Evolutionary conservation across 1,140 invertebrate species (phyloP).

Genomic region (Acromyrmex echinatior): DNA sequence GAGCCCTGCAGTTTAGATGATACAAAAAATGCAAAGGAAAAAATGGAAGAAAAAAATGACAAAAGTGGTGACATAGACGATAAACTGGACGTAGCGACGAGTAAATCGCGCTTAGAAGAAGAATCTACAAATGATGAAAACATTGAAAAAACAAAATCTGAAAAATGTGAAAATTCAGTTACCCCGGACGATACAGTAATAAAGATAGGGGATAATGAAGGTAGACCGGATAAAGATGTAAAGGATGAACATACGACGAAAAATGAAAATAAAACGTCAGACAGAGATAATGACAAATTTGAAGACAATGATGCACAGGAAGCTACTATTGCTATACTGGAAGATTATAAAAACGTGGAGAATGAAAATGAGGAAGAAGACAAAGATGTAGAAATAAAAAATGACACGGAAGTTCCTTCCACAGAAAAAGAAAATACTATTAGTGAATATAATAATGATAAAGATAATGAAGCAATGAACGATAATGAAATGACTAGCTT

Average conservation of each 20-base stretch:
- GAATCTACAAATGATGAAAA: constrained; percentile 6
- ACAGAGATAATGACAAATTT: not conserved
- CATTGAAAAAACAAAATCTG: constrained; percentile 4
- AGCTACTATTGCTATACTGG: too few species aligned
- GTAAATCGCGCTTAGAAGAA: not conserved
- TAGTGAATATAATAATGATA: not conserved
- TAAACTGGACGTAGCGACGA: not conserved
- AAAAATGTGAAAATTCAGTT: not conserved
- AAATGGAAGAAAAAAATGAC: not conserved
- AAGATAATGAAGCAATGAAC: not conserved
- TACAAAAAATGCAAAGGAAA: not conserved
- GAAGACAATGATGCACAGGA: constrained; percentile 5
- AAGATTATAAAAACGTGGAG: constrained; percentile 4
- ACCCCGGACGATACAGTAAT: not conserved
- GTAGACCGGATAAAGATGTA: not conserved
- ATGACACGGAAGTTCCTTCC: not conserved
- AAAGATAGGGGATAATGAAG: not conserved
- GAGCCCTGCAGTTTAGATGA: not conserved
- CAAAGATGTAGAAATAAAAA: not conserved
- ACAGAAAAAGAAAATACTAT: constrained; percentile 10
- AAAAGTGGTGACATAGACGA: not conserved
- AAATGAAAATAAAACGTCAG: not conserved
- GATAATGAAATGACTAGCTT: not conserved
- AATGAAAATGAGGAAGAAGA: not conserved
- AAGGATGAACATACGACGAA: not conserved